phyloP scores from a whole-genome alignment of 2,113 vertebrate genomes.

The Macaca nemestrina region DNA sequence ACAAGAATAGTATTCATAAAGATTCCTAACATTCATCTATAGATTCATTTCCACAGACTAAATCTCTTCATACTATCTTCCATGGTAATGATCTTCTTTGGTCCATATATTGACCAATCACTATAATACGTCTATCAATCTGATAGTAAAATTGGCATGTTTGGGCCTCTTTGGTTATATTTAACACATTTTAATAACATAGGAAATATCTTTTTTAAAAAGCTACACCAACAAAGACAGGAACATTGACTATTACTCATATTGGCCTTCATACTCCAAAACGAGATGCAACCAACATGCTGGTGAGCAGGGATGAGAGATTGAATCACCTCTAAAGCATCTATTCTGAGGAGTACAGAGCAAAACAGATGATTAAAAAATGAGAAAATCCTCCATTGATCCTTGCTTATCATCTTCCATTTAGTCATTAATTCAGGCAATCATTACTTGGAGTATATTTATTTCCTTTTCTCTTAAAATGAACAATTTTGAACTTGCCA shows the following conservation, averaged over 20 bases:
- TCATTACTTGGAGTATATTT: background rate
- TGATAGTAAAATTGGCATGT: no score
- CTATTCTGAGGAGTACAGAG: background rate
- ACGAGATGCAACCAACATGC: background rate
- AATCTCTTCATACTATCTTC: background rate
- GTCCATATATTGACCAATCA: background rate
- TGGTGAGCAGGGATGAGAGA: background rate
- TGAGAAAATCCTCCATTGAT: fast-evolving
- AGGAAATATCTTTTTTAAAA: background rate
- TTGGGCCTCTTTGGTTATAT: background rate
- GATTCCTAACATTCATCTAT: background rate
- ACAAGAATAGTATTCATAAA: no score
- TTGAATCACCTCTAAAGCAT: background rate
- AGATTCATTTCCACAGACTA: background rate
- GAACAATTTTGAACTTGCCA: background rate
- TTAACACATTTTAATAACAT: background rate
- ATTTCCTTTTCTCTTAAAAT: background rate
- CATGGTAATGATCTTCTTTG: background rate
- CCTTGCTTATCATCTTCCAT: background rate
- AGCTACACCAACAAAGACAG: background rate
- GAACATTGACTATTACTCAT: background rate
- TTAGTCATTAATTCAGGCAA: background rate
- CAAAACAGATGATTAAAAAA: background rate
- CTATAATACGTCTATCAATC: background rate
- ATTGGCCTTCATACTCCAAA: no score